Conservation (phyloP, 2,797 vertebrate genomes). For the Chiloscyllium punctatum region DNA sequence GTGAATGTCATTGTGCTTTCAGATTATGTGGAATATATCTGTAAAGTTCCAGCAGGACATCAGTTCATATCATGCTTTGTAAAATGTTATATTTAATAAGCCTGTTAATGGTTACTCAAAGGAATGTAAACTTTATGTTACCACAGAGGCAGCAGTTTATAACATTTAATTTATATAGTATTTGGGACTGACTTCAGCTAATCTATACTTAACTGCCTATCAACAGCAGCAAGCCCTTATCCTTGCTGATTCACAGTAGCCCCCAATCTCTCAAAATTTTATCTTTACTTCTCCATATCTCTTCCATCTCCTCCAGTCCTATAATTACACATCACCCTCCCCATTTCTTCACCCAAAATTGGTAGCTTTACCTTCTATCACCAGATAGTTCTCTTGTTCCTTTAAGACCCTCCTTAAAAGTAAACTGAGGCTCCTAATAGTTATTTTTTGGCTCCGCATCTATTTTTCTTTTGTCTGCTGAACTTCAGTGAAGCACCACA, state of each 20-base stretch:
- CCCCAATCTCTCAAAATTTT: background rate
- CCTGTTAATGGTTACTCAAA: too few relatives aligned
- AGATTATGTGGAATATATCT: too few relatives aligned
- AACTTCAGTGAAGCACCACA: background rate
- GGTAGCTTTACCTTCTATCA: background rate
- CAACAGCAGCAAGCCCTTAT: background rate
- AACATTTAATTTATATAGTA: too few relatives aligned
- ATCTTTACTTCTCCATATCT: background rate
- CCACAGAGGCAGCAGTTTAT: too few relatives aligned
- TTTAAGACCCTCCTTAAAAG: background rate
- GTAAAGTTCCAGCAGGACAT: too few relatives aligned
- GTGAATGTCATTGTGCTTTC: too few relatives aligned
- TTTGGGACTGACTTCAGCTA: background rate
- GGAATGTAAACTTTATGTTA: too few relatives aligned
- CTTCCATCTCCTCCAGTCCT: background rate
- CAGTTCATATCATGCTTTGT: too few relatives aligned
- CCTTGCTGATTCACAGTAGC: background rate
- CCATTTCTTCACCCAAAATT: background rate
- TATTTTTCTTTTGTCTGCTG: background rate
- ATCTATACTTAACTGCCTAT: background rate
- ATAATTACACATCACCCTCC: background rate
- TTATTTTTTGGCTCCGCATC: background rate
- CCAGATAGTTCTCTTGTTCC: background rate
- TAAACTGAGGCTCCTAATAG: background rate
- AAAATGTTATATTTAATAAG: too few relatives aligned